Percentiles rank a stretch among this genome's conserved stretches.
These are phyloP conservation scores for Lepidochitona cinerea DNA, from an alignment of 2,888 invertebrate species.

Conservation along the genomic window DNA sequence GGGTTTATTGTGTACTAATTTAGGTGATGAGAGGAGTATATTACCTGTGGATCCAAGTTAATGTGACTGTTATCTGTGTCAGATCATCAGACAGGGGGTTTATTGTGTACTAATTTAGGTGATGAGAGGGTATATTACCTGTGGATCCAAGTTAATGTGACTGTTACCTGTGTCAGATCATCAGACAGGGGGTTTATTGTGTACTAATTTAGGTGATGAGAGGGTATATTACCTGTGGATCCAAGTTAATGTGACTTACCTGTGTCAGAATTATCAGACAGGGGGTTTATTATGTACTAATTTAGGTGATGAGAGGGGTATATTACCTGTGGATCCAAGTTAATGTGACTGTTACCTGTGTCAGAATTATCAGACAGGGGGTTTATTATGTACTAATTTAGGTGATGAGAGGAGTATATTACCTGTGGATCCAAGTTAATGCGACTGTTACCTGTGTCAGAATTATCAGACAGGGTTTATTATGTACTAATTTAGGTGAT, in stretches of 20 bases:
- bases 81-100: constrained; percentile 69
- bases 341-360: background rate
- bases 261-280: constrained; percentile 70
- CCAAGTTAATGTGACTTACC: constrained; percentile 30
- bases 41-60: constrained; percentile 65
- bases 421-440: constrained; percentile 67
- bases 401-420: constrained; percentile 66
- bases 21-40: constrained; percentile 65
- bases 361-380: constrained; percentile 70
- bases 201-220: constrained; percentile 65
- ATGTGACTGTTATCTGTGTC: background rate
- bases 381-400: constrained; percentile 64
- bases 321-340: constrained; percentile 66
- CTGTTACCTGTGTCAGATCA: no score
- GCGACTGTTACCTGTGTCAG: no score
- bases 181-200: constrained; percentile 66
- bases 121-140: constrained; percentile 66
- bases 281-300: constrained; percentile 66
- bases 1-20: constrained; percentile 65
- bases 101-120: constrained; percentile 66
- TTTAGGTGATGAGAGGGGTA: constrained; percentile 64
- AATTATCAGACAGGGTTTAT: no score
- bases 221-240: constrained; percentile 66
- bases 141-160: constrained; percentile 66
- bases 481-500: constrained; percentile 68